These are phyloP conservation scores for Parambassis ranga DNA, from an alignment of 2,797 vertebrate genomes.

Conservation along the genomic window DNA sequence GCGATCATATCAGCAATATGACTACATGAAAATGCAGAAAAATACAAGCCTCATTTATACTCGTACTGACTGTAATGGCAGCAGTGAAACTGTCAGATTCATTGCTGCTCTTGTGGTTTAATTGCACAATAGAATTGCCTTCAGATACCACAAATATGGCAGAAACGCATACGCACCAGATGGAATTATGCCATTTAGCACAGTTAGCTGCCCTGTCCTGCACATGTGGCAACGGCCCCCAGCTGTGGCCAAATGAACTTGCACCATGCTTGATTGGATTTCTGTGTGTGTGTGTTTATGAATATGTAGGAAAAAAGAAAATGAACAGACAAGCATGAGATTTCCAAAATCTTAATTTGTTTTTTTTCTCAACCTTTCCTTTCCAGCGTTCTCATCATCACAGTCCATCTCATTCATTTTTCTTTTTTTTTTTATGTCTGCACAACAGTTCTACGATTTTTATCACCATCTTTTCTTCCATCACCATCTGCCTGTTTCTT, in stretches of 20 bases:
- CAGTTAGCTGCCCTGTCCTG: conserved; percentile 1
- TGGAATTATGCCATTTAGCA: conserved; percentile 15
- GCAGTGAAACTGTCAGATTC: conserved; percentile 17
- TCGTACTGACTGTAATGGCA: conserved; percentile 13
- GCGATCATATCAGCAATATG: neutral
- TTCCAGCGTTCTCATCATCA: conserved; percentile 8
- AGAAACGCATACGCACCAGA: neutral
- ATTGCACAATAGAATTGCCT: conserved; percentile 4
- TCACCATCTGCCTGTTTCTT: conserved; percentile 57
- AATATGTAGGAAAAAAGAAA: no score
- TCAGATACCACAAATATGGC: neutral
- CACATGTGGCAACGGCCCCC: conserved; percentile 19
- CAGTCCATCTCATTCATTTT: conserved; percentile 6
- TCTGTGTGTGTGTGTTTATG: neutral
- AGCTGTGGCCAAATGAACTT: conserved; percentile 6
- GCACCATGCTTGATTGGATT: neutral
- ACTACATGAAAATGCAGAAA: neutral
- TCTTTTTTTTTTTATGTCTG: conserved; percentile 26
- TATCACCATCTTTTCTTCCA: conserved; percentile 36
- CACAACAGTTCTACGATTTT: conserved; percentile 48
- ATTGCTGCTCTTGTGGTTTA: conserved; percentile 10
- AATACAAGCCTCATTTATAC: neutral
- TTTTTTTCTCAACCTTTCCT: neutral
- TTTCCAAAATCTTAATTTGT: no score
- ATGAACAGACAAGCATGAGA: no score